These are phyloP conservation scores for Ramphastos sulfuratus DNA, from an alignment of 2,113 vertebrate species.

Conservation along the genomic window DNA sequence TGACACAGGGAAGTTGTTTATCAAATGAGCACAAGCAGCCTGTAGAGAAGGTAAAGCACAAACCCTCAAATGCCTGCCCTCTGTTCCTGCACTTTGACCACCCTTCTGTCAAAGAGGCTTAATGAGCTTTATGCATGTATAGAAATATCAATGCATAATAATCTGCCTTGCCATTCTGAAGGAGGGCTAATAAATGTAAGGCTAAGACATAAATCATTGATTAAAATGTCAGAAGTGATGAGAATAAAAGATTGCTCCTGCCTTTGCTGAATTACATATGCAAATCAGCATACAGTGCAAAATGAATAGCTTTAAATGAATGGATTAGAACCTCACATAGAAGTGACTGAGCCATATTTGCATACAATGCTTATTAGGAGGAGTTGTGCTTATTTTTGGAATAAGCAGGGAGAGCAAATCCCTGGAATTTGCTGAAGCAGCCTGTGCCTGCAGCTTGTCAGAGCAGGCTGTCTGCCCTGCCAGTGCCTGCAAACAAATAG, in stretches of 20 bases:
- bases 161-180: slow-evolving; percentile 36
- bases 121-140: slow-evolving; percentile 57
- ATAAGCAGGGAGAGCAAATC: slow-evolving; percentile 41
- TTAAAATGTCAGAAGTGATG: slow-evolving; percentile 69
- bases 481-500: not conserved
- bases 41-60: not conserved
- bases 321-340: slow-evolving; percentile 47
- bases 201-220: slow-evolving; percentile 65
- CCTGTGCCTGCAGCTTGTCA: not conserved
- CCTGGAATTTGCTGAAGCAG: slow-evolving; percentile 47
- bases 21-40: slow-evolving; percentile 11
- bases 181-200: slow-evolving; percentile 53
- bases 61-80: not conserved
- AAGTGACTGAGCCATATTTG: slow-evolving; percentile 59
- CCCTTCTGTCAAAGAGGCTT: slow-evolving; percentile 13
- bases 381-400: slow-evolving; percentile 45
- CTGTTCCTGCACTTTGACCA: not conserved
- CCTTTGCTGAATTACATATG: slow-evolving; percentile 62
- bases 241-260: slow-evolving; percentile 67
- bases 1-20: not conserved
- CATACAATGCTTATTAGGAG: slow-evolving; percentile 59
- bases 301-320: slow-evolving; percentile 61
- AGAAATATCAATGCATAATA: slow-evolving; percentile 55
- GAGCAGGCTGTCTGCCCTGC: not conserved
- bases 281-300: slow-evolving; percentile 49